These are phyloP conservation scores for Trypoxylus dichotomus DNA, from an alignment of 1,140 invertebrate species.

Conservation along the genomic window DNA sequence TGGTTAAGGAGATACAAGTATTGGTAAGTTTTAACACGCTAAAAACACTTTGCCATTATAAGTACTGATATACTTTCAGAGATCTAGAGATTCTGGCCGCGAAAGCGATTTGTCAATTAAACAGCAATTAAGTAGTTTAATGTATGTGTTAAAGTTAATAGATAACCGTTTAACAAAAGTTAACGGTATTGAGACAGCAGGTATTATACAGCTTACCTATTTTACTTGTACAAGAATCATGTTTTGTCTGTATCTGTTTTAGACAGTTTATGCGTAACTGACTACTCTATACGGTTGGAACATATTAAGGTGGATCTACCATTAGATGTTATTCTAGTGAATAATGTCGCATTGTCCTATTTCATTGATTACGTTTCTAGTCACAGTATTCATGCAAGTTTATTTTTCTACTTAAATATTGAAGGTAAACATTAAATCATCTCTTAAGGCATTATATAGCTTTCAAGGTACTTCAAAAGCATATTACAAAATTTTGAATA, in stretches of 20 bases:
- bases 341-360: constrained; percentile 77
- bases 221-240: background rate
- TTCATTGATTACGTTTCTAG: constrained; percentile 81
- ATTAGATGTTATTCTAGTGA: constrained; percentile 77
- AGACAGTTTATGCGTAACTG: constrained; percentile 18
- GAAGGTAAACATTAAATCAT: constrained; percentile 59
- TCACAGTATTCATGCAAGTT: constrained; percentile 72
- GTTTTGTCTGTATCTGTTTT: background rate
- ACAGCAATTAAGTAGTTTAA: constrained; percentile 85
- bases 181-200: constrained; percentile 59
- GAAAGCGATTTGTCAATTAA: constrained; percentile 82
- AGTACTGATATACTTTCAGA: constrained; percentile 52
- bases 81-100: constrained; percentile 81
- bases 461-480: too few species aligned
- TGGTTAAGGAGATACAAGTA: constrained; percentile 78
- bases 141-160: constrained; percentile 78
- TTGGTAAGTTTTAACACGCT: constrained; percentile 56
- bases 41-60: background rate
- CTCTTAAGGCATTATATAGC: background rate
- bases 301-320: constrained; percentile 66
- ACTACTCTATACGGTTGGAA: constrained; percentile 42
- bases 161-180: constrained; percentile 67
- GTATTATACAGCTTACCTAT: constrained; percentile 15
- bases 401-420: constrained; percentile 83
- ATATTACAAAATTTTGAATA: too few species aligned